A percentile compares a stretch with the other conserved stretches of the same genome.
Conservation (phyloP, 1,140 invertebrate genomes). For the Sycobia sp. region DNA sequence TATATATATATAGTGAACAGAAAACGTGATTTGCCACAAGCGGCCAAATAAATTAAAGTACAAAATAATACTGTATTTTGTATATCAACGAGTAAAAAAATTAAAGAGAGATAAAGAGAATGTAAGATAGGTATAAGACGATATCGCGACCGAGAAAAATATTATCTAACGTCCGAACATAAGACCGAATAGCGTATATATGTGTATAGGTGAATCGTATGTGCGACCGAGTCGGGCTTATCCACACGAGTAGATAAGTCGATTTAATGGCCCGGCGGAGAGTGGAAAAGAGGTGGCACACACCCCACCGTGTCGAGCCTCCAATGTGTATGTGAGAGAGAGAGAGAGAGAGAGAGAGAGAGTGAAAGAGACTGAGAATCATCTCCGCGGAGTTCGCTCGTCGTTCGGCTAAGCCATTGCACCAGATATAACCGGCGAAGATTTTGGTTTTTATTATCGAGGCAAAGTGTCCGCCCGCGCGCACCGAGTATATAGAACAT, state of each 20-base stretch:
- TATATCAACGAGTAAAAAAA: no score
- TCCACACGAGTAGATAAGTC: constrained; percentile 8
- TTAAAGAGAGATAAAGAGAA: no score
- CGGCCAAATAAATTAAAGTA: no score
- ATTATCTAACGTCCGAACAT: not conserved
- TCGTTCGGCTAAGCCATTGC: constrained; percentile 18
- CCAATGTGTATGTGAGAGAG: no score
- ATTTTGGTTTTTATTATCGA: constrained; percentile 18
- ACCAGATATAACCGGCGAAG: not conserved
- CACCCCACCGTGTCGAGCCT: not conserved
- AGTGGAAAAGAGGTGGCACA: not conserved
- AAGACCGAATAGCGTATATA: constrained; percentile 3
- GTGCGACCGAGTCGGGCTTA: not conserved
- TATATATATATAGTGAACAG: no score
- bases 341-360: no score
- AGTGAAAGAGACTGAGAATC: no score
- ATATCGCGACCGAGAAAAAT: not conserved
- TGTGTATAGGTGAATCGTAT: not conserved
- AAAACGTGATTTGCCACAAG: no score
- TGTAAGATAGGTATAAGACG: no score
- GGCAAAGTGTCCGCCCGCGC: no score
- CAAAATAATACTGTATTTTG: no score
- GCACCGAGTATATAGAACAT: no score
- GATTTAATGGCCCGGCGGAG: constrained; percentile 11
- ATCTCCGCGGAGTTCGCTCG: not conserved